Conservation (phyloP, 2,113 vertebrate species). For the Phylloscopus trochiloides region DNA sequence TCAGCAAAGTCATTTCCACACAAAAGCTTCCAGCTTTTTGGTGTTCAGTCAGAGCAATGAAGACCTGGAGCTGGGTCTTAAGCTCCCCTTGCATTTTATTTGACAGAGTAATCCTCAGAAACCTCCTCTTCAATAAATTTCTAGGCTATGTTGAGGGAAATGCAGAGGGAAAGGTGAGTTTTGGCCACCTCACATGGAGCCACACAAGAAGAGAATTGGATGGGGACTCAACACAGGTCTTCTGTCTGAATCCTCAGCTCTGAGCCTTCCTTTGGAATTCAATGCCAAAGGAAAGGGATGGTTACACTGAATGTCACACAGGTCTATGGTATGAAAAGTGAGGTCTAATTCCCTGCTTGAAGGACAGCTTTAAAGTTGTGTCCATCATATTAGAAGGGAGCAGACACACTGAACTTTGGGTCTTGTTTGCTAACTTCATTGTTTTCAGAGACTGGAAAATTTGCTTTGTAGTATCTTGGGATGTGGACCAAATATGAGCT, state of each 20-base stretch:
- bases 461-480: not conserved
- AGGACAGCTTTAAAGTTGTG: not conserved
- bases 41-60: not conserved
- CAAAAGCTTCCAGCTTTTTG: not conserved
- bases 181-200: not conserved
- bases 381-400: fast-evolving
- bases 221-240: not conserved
- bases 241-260: not conserved
- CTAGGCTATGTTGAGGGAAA: not conserved
- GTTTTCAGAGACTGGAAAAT: not conserved
- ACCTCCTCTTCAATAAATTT: not conserved
- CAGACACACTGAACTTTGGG: not conserved
- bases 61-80: not conserved
- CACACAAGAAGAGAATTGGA: not conserved
- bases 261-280: not conserved
- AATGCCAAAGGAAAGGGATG: not conserved
- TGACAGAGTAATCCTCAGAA: not conserved
- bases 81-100: not conserved
- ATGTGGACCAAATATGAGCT: not conserved
- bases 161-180: not conserved
- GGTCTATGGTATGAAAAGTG: not conserved
- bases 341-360: not conserved
- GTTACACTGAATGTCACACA: not conserved
- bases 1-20: not conserved
- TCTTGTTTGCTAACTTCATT: not conserved